Conservation (phyloP, 1,140 invertebrate genomes). For the Acromyrmex charruanus region DNA sequence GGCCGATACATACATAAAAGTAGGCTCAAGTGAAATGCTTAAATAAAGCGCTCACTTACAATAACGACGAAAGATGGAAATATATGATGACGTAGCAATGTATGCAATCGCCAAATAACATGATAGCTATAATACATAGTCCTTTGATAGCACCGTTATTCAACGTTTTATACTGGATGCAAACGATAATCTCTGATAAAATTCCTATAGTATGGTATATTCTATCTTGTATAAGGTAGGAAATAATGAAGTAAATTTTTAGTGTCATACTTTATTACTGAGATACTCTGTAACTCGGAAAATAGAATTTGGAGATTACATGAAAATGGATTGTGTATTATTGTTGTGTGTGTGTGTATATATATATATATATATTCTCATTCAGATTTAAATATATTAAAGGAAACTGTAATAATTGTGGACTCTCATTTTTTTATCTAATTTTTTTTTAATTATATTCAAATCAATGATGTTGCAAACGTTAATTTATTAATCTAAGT, state of each 20-base stretch:
- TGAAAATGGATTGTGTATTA: not conserved
- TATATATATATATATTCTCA: not conserved
- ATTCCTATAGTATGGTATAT: not conserved
- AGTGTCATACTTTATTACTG: not conserved
- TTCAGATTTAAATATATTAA: not conserved
- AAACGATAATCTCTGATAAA: not conserved
- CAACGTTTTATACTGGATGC: not conserved
- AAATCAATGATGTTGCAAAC: too few relatives aligned
- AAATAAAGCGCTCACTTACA: conserved; percentile 39
- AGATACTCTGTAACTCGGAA: not conserved
- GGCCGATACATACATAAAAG: conserved; percentile 23
- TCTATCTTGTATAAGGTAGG: not conserved
- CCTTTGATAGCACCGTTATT: conserved; percentile 2
- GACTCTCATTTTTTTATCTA: too few relatives aligned
- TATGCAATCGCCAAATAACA: conserved; percentile 11
- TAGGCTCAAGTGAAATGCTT: conserved; percentile 3
- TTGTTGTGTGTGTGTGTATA: too few relatives aligned
- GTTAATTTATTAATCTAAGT: too few relatives aligned
- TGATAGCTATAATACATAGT: not conserved
- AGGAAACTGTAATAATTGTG: too few relatives aligned
- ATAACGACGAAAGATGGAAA: conserved; percentile 23
- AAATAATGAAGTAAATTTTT: conserved; percentile 9
- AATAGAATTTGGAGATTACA: not conserved
- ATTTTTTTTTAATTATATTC: too few relatives aligned
- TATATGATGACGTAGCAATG: not conserved